These are phyloP conservation scores for Linepithema humile DNA, from an alignment of 1,140 invertebrate species.

Conservation along the genomic window DNA sequence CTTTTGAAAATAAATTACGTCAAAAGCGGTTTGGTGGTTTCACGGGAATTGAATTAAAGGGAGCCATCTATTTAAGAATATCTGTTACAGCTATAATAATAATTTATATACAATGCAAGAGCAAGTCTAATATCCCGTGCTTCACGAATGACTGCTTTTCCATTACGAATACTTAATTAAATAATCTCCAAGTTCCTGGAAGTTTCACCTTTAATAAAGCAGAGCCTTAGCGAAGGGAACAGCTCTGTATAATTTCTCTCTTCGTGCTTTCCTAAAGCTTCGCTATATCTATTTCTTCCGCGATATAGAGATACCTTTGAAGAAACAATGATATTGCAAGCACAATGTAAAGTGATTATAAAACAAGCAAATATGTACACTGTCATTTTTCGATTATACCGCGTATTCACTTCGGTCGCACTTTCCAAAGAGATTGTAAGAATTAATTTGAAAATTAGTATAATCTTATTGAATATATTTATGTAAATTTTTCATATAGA, in stretches of 20 bases:
- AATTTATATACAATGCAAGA: slow-evolving; percentile 59
- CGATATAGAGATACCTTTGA: slow-evolving; percentile 26
- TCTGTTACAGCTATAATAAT: slow-evolving; percentile 57
- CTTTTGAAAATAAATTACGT: slow-evolving; percentile 52
- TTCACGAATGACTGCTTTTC: slow-evolving; percentile 62
- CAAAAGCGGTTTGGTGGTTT: slow-evolving; percentile 43
- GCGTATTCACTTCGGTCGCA: background rate
- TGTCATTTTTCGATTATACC: background rate
- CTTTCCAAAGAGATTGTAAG: no score
- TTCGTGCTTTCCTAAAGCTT: slow-evolving; percentile 34
- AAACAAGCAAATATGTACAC: slow-evolving; percentile 1
- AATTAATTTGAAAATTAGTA: no score
- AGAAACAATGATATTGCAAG: background rate
- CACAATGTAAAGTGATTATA: slow-evolving; percentile 37
- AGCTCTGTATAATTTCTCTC: slow-evolving; percentile 61
- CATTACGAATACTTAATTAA: slow-evolving; percentile 70
- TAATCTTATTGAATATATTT: no score
- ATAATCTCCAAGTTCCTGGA: slow-evolving; percentile 61
- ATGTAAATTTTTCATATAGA: no score
- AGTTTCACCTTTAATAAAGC: slow-evolving; percentile 56
- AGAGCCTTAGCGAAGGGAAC: slow-evolving; percentile 32
- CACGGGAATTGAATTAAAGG: slow-evolving; percentile 46
- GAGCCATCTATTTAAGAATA: slow-evolving; percentile 52
- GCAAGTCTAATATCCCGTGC: slow-evolving; percentile 64
- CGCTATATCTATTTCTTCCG: background rate